Base-by-base conservation (phyloP, 2,797 vertebrate genomes). In the Periparus ater region DNA sequence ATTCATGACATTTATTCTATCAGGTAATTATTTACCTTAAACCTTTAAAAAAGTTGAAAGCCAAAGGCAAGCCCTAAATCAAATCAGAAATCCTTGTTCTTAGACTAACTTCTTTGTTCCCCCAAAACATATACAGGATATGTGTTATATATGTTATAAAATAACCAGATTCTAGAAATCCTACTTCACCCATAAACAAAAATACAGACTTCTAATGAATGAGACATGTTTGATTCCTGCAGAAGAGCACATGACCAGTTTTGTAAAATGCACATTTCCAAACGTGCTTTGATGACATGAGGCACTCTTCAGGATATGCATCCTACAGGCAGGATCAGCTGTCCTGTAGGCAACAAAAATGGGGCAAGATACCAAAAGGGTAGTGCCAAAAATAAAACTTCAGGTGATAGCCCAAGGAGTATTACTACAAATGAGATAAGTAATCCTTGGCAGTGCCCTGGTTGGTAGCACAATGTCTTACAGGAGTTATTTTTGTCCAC, bases 401-500 rank as follows among this genome's bases (percentile, higher is more conserved):
- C 38, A 89, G 55, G 84, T 61, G 44, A 54, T 51, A 87, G 30
- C 25, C 48, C 71, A 76, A 82, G 45, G 4, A 62, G 48, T n/a
- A 89, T 96, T 95, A 91, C 47, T 51, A 58, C 89, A 93, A 91
- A 90, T 55, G 44, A 90, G 60, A 25, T 78, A 81, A 83, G 42
- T 60, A 86, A 85, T 82, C 71, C 67, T 88, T 57, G 10, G 63
- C 67, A 85, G 32, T 45, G 57, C 25, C 50, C 72, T 54, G 36
- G 48, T 13, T 10, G 2, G 42, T 27, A 66, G 63, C 7, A 80
- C 7, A 19, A 15, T 20, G 42, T 67, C 77, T 65, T 70, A 73
- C 14, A 45, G 17, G n/a, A 79, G 63, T 74, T 89, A 96, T 92
- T 96, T 85, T 47, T 60, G 76, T 81, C 75, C 82, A 34, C 66